phyloP scores from a whole-genome alignment of 2,113 vertebrate species.

The Peromyscus polionotus region DNA sequence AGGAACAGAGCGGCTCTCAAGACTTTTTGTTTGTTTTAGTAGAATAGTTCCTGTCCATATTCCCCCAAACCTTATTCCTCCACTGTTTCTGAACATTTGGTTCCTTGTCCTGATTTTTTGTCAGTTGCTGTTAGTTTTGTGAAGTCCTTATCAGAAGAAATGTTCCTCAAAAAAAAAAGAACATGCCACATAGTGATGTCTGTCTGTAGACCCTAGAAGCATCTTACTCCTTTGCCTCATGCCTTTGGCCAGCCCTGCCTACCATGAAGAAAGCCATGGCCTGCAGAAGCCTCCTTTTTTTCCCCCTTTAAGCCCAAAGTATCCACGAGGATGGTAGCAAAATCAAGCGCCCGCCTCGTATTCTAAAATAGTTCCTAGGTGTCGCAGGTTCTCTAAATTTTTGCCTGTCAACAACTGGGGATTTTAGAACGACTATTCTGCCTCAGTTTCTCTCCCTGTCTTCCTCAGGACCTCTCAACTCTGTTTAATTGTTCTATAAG shows the following conservation, averaged over 20 bases:
- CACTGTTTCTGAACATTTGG: constrained; percentile 42
- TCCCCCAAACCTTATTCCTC: background rate
- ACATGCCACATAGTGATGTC: background rate
- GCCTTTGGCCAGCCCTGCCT: background rate
- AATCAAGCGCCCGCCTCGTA: background rate
- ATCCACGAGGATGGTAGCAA: background rate
- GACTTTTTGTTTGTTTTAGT: constrained; percentile 53
- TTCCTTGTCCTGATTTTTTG: constrained; percentile 31
- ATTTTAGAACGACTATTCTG: background rate
- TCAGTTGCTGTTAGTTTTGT: constrained; percentile 43
- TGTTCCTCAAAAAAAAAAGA: background rate
- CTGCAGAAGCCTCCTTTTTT: background rate
- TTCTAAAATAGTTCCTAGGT: background rate
- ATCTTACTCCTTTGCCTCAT: background rate
- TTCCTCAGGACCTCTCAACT: background rate
- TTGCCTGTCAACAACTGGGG: background rate
- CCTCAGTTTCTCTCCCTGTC: background rate
- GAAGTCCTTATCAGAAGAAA: constrained; percentile 43
- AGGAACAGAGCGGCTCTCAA: constrained; percentile 31
- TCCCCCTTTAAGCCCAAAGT: background rate
- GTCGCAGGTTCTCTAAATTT: background rate
- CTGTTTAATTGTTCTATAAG: background rate
- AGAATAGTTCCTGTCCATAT: background rate
- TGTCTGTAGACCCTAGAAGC: background rate
- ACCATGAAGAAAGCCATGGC: background rate